These are phyloP conservation scores for Corvus moneduloides DNA, from an alignment of 2,113 vertebrate genomes.

Conservation along the genomic window DNA sequence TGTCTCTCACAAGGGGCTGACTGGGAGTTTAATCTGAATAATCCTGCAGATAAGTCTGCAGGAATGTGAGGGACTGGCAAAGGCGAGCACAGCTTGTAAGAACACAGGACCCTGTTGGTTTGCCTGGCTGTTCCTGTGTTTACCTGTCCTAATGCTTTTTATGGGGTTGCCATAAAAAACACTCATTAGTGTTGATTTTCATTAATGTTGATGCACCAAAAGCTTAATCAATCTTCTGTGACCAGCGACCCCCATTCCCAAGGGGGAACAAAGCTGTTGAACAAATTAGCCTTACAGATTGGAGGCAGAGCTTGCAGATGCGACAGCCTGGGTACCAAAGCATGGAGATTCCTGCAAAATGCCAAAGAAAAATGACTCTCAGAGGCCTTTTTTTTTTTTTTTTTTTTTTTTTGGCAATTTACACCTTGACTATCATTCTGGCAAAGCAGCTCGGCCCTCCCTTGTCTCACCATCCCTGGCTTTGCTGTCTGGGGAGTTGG, in stretches of 20 bases:
- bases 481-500: neutral
- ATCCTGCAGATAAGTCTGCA: neutral
- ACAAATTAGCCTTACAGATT: constrained; percentile 76
- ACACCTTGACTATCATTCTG: neutral
- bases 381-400: neutral
- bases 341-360: neutral
- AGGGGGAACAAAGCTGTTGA: constrained; percentile 73
- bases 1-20: neutral
- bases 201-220: constrained; percentile 78
- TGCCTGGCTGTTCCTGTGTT: constrained; percentile 48
- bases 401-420: neutral
- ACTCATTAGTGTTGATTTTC: constrained; percentile 80
- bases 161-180: constrained; percentile 72
- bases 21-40: neutral
- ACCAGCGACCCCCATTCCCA: constrained; percentile 68
- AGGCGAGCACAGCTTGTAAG: neutral
- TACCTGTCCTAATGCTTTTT: constrained; percentile 64
- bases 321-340: constrained; percentile 14
- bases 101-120: neutral
- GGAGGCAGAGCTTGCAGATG: constrained; percentile 70
- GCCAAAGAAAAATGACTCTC: neutral
- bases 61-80: neutral
- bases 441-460: neutral
- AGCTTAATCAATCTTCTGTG: constrained; percentile 80
- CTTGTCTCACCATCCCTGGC: neutral